Percentiles rank a stretch among this genome's conserved stretches.
phyloP scores from a whole-genome alignment of 2,888 invertebrate genomes.

The Tipula vernalis region DNA sequence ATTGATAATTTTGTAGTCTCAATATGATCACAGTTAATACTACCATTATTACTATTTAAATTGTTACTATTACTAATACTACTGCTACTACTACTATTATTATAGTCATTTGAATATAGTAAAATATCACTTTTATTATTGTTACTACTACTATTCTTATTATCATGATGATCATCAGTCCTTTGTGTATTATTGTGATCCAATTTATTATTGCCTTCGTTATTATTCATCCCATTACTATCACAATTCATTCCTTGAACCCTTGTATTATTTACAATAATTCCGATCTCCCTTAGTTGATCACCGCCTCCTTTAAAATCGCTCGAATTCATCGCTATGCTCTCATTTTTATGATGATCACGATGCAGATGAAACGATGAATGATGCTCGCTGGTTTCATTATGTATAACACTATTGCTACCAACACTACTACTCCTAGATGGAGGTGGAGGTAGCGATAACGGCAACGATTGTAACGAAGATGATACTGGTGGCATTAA shows the following conservation, averaged over 20 bases:
- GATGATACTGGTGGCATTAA: not conserved
- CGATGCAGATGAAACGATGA: not conserved
- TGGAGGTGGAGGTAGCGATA: not conserved
- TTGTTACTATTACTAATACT: conserved; percentile 4
- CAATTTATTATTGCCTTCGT: not conserved
- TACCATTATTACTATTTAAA: conserved; percentile 5
- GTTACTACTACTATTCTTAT: conserved; percentile 6
- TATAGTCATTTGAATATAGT: not conserved
- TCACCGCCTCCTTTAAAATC: conserved; percentile 9
- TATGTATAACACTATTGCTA: not conserved
- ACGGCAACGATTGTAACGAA: not conserved
- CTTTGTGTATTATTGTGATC: not conserved
- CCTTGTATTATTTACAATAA: not conserved
- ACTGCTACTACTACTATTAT: not conserved
- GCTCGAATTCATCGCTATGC: not conserved
- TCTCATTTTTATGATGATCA: not conserved
- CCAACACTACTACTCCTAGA: not conserved
- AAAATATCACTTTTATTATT: conserved; percentile 10
- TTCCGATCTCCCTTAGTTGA: not conserved
- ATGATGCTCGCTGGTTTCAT: not conserved
- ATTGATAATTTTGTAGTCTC: conserved; percentile 5
- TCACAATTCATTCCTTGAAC: not conserved
- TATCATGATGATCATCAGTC: not conserved
- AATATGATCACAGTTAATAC: conserved; percentile 4
- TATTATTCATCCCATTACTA: not conserved